Evolutionary conservation across 2,888 invertebrate species (phyloP), one percentile per base, ranked within the genome.

Genomic region (Anticlea derivata): DNA sequence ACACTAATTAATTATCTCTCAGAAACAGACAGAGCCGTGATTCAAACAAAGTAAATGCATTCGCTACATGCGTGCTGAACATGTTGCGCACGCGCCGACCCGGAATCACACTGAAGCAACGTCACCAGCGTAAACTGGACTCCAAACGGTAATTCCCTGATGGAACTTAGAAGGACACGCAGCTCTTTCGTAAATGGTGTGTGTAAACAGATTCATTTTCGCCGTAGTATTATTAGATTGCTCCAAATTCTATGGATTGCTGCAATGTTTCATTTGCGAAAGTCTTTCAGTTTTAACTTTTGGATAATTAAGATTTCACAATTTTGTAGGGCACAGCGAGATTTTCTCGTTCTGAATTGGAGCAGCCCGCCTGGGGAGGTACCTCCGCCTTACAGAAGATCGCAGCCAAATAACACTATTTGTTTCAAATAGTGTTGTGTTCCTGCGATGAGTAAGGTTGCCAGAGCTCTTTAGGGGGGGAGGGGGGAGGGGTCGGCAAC

Each of bases 61-160:
- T 56, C 39, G 61, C 67, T 52, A 53, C 58, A 70, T 58, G 55
- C 51, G 56, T 63, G 59, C 54, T 17, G 26, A 29, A 63, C 63
- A 63, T 63, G 61, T 62, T 71, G 76, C 77, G 71, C 77, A 73
- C 68, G 68, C 77, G 70, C 55, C 76, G 77, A 75, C 71, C 78
- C 73, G 79, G 77, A 80, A 78, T 74, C 68, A 30, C 24, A 24
- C 49, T 37, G 11, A 6, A 23, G 13, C 11, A 31, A 44, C 63
- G 66, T 56, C 43, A 60, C 79, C 79, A 75, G 37, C 47, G 17
- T 66, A 69, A 52, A 17, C 24, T 60, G 71, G 73, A 8, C 78
- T 61, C 46, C 20, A 45, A 52, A 50, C 33, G 5, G 13, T 7
- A 17, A 35, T 38, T 29, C 37, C 33, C 7, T 51, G 8, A 23